Percentiles rank a stretch among this genome's conserved stretches.
Conservation (phyloP, 2,888 invertebrate species). For the Heliconius aoede region DNA sequence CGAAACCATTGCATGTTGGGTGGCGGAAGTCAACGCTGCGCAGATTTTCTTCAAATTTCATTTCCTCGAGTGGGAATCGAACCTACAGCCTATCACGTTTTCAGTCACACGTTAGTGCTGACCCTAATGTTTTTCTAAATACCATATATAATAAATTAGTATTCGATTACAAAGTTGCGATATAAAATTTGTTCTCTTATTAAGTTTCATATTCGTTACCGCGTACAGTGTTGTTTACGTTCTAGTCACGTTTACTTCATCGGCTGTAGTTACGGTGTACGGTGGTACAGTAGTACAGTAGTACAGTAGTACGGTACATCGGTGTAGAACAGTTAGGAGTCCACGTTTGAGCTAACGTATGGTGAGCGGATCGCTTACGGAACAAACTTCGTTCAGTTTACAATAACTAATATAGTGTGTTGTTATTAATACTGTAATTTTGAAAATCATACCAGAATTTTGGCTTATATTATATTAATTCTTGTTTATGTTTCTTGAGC, state of each 20-base stretch:
- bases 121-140: neutral
- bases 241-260: conserved; percentile 6
- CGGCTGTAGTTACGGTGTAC: neutral
- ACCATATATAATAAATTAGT: neutral
- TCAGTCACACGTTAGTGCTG: neutral
- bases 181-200: neutral
- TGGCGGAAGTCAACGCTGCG: too few species aligned
- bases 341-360: conserved; percentile 8
- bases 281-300: too few species aligned
- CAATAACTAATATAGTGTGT: neutral
- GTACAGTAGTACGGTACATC: too few species aligned
- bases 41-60: too few species aligned
- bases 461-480: neutral
- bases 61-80: neutral
- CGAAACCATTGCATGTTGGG: too few species aligned
- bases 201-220: neutral
- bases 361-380: conserved; percentile 11
- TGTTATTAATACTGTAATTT: conserved; percentile 1
- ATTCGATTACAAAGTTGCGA: neutral
- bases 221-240: neutral
- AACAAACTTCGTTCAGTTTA: conserved; percentile 6
- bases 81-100: neutral
- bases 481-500: neutral
- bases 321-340: conserved; percentile 9
- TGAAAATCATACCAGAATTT: neutral